phyloP scores from a whole-genome alignment of 2,888 invertebrate genomes.

The Stictocephala bisonia region DNA sequence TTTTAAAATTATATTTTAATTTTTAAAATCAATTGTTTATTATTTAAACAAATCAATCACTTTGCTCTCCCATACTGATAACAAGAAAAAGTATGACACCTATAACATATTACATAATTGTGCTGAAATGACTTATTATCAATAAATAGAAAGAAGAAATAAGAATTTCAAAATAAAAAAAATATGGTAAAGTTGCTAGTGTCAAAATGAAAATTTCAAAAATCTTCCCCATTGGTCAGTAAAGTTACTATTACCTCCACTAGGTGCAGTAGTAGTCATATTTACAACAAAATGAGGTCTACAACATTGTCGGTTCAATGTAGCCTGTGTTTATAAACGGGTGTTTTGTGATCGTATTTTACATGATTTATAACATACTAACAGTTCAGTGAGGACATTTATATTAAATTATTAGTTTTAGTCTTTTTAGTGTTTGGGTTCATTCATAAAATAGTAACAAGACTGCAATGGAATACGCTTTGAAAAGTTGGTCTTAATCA shows the following conservation, averaged over 20 bases:
- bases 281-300: conserved; percentile 45
- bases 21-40: too few relatives aligned
- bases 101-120: too few relatives aligned
- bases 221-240: not conserved
- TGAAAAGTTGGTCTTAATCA: conserved; percentile 46
- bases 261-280: conserved; percentile 37
- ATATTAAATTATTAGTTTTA: conserved; percentile 27
- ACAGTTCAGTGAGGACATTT: conserved; percentile 16
- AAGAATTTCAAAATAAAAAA: too few relatives aligned
- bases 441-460: not conserved
- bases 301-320: conserved; percentile 44
- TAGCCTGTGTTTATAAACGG: conserved; percentile 50
- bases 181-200: too few relatives aligned
- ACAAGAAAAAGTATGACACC: too few relatives aligned
- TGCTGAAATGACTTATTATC: too few relatives aligned
- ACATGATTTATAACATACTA: conserved; percentile 38
- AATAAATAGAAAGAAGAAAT: too few relatives aligned
- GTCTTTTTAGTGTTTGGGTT: conserved; percentile 23
- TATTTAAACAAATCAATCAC: too few relatives aligned
- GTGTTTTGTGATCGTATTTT: conserved; percentile 45
- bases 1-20: too few relatives aligned
- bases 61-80: too few relatives aligned
- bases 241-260: conserved; percentile 14
- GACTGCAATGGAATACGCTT: conserved; percentile 37
- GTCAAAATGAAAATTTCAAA: too few relatives aligned